Evolutionary conservation across 2,113 vertebrate species (phyloP).

Genomic region (Atlantisia rogersi): DNA sequence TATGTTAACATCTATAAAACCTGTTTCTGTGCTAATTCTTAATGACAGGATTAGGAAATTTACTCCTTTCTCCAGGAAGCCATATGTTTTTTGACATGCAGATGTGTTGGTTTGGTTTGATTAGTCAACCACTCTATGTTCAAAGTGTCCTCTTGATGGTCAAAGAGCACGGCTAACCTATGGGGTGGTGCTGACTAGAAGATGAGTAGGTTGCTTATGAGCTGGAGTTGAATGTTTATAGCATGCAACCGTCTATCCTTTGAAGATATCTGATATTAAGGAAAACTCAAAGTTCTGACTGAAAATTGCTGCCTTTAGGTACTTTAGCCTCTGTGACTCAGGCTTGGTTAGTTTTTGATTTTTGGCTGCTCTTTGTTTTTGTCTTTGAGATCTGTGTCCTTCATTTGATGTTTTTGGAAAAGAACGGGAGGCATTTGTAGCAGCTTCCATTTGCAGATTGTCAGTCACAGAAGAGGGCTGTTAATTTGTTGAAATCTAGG

Average conservation of each 20-base stretch:
- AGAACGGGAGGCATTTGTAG: not conserved
- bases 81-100: not conserved
- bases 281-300: not conserved
- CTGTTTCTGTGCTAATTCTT: not conserved
- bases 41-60: not conserved
- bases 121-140: not conserved
- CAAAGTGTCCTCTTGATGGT: not conserved
- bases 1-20: not conserved
- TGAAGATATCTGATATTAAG: not conserved
- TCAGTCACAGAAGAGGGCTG: rapidly evolving
- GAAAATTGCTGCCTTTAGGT: not conserved
- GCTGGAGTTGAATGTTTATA: not conserved
- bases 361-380: not conserved
- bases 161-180: not conserved
- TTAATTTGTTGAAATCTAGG: not conserved
- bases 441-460: not conserved
- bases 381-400: not conserved
- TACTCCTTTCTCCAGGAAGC: not conserved
- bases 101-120: not conserved
- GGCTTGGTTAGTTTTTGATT: not conserved
- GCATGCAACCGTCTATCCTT: not conserved
- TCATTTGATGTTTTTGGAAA: not conserved
- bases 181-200: not conserved
- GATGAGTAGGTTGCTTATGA: not conserved
- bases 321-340: not conserved